Conservation (phyloP, 1,140 invertebrate genomes). For the Caerostris darwini region DNA sequence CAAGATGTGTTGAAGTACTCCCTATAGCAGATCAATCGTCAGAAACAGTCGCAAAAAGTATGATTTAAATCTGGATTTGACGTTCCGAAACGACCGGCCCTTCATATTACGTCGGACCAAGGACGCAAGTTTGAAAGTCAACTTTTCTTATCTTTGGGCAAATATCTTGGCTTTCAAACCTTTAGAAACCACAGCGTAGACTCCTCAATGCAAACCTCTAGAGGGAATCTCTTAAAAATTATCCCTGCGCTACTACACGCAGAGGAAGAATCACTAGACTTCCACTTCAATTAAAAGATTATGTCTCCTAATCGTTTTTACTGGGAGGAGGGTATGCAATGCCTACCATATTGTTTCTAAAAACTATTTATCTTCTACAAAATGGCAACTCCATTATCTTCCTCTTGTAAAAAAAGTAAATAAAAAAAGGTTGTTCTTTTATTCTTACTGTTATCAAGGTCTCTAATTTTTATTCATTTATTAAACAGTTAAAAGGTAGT, state of each 20-base stretch:
- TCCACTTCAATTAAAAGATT: not conserved
- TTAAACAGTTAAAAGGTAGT: no score
- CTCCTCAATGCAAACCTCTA: not conserved
- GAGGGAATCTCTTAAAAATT: not conserved
- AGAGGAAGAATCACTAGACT: not conserved
- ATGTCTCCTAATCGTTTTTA: slow-evolving; percentile 24
- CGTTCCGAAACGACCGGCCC: slow-evolving; percentile 79
- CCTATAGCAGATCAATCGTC: slow-evolving; percentile 81
- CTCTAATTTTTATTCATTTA: no score
- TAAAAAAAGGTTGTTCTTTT: no score
- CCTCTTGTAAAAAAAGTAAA: no score
- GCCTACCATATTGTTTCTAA: no score
- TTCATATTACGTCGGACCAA: slow-evolving; percentile 81
- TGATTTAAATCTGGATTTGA: slow-evolving; percentile 81
- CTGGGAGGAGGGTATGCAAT: not conserved
- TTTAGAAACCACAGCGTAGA: no score
- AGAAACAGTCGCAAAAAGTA: slow-evolving; percentile 80
- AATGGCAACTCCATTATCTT: no score
- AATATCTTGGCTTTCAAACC: no score
- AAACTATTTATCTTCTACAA: no score
- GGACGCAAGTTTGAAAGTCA: slow-evolving; percentile 82
- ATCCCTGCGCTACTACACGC: not conserved
- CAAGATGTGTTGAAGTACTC: no score
- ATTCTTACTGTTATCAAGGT: no score
- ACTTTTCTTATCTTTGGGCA: slow-evolving; percentile 54